phyloP scores from a whole-genome alignment of 2,888 invertebrate species.

The Melanostoma scalare region DNA sequence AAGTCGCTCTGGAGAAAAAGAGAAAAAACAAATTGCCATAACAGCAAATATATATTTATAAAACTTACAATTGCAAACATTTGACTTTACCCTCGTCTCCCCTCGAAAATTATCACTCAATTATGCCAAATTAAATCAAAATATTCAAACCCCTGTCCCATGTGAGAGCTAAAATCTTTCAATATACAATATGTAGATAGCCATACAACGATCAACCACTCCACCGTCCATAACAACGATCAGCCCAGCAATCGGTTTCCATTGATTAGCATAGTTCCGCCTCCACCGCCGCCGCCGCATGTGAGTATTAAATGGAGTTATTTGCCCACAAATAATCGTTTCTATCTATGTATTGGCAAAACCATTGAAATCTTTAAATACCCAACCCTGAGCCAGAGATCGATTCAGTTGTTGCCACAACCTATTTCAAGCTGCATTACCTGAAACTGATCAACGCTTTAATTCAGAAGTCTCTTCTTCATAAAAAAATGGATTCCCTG shows the following conservation, averaged over 20 bases:
- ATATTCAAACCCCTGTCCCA: constrained; percentile 3
- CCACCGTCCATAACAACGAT: constrained; percentile 4
- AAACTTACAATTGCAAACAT: constrained; percentile 21
- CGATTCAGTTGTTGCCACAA: constrained; percentile 55
- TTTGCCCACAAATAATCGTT: constrained; percentile 40
- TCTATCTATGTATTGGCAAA: constrained; percentile 45
- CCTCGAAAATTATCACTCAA: constrained; percentile 61
- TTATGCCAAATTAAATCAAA: constrained; percentile 29
- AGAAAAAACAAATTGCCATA: constrained; percentile 12
- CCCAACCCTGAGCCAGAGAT: constrained; percentile 46
- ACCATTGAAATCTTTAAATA: constrained; percentile 58
- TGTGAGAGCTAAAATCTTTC: neutral
- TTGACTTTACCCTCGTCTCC: constrained; percentile 5
- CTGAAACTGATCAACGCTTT: neutral
- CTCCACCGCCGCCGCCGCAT: neutral
- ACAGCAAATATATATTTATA: neutral
- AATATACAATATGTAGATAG: neutral
- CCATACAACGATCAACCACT: neutral
- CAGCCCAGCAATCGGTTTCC: constrained; percentile 23
- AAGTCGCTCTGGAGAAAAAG: neutral
- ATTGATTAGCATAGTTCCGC: constrained; percentile 56
- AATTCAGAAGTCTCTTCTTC: neutral
- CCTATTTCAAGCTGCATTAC: constrained; percentile 35
- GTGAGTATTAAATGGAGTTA: constrained; percentile 40
- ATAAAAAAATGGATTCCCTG: neutral